Evolutionary conservation across 2,888 invertebrate species (phyloP), one percentile per base, ranked within the genome.

Genomic region (Caenorhabditis angaria): DNA sequence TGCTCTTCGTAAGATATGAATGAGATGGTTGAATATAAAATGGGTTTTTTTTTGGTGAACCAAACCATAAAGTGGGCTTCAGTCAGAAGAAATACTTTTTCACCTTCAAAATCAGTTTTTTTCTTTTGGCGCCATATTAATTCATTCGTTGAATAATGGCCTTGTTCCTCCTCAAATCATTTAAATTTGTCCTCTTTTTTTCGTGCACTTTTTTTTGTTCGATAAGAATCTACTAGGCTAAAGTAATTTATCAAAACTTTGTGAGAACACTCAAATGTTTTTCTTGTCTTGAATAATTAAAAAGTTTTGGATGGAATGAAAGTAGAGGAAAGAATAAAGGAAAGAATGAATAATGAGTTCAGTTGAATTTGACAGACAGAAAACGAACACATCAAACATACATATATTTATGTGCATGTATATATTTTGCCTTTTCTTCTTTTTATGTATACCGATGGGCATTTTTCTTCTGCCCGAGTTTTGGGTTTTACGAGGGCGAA

Each of bases 81-180:
- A 18, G 5, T 14, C 18, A 10, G 10, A 3, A 8, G 6, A 32
- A 8, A 32, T 8, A 32, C 5, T 5, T 8, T 6, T 41, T 41
- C 41, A 41, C 41, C 41, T 41, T 41, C 41, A 41, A 41, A 41
- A 41, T 41, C n/a, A n/a, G n/a, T n/a, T n/a, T n/a, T n/a, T n/a
- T n/a, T n/a, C 41, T 41, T 32, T 32, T 41, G 41, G 41, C 41
- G 41, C 41, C 41, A 41, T 41, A 18, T 41, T 41, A 41, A 41
- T 41, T 41, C 14, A 14, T 3, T 3, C 10, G 3, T 41, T 41
- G 3, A 18, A 41, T 41, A 6, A 14, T 41, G 41, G 41, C 41
- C 41, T 41, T 41, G 14, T 41, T 41, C 18, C 18, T 41, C 12
- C 12, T 32, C 32, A 5, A 12, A 14, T 14, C 18, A 18, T 41